These are phyloP conservation scores for Coregonus suidteri DNA, from an alignment of 2,797 vertebrate genomes.

Conservation along the genomic window DNA sequence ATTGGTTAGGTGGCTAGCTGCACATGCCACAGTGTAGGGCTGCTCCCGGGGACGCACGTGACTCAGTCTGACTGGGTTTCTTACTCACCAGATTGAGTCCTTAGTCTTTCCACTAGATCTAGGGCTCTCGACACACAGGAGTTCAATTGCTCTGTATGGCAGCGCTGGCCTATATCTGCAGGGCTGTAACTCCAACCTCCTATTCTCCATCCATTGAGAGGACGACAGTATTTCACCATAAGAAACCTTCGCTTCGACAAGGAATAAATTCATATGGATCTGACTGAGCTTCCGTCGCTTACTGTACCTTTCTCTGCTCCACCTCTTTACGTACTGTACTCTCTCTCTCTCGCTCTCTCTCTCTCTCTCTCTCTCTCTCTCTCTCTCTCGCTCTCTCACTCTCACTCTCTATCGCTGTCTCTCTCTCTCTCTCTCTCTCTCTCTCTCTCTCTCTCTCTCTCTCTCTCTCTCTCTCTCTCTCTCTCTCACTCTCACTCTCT, in stretches of 20 bases:
- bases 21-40: constrained; percentile 22
- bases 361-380: not conserved
- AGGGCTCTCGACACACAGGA: constrained; percentile 29
- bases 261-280: constrained; percentile 13
- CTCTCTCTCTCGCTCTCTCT: not conserved
- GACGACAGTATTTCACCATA: constrained; percentile 19
- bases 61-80: not conserved
- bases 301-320: not conserved
- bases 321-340: too few relatives aligned
- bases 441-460: not conserved
- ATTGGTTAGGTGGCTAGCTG: constrained; percentile 27
- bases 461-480: not conserved
- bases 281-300: constrained; percentile 13
- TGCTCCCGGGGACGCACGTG: constrained; percentile 31
- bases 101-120: constrained; percentile 14
- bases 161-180: constrained; percentile 32
- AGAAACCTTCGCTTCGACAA: constrained; percentile 19
- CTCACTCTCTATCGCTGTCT: too few relatives aligned
- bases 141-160: constrained; percentile 55
- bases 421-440: not conserved
- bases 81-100: not conserved
- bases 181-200: constrained; percentile 36
- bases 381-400: not conserved
- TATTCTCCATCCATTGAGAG: constrained; percentile 44
- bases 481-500: not conserved